Percentiles rank a stretch among this genome's conserved stretches.
Evolutionary conservation across 2,888 invertebrate species (phyloP).

Genomic region (Physocephala rufipes): DNA sequence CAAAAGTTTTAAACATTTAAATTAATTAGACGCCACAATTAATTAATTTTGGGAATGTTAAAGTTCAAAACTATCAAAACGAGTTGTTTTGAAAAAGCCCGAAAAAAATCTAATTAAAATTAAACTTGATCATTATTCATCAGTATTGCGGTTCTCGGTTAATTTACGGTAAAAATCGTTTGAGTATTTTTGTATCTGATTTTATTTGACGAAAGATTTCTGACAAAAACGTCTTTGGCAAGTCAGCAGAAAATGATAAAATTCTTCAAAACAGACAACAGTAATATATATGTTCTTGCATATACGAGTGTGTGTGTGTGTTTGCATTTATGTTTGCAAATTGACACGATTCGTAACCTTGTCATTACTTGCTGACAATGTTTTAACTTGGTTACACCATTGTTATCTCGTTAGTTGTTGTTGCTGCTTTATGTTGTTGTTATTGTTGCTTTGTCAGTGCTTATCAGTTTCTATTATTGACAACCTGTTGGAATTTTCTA

Average conservation of each 20-base stretch:
- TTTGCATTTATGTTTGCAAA: not conserved
- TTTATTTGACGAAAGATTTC: slow-evolving; percentile 4
- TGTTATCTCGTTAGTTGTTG: not conserved
- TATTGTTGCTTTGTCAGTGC: not conserved
- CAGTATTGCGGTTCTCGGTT: not conserved
- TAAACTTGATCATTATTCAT: slow-evolving; percentile 2
- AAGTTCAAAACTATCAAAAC: not conserved
- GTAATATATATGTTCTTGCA: not conserved
- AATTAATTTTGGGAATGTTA: not conserved
- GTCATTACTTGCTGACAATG: not conserved
- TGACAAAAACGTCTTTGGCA: not conserved
- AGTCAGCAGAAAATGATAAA: slow-evolving; percentile 24
- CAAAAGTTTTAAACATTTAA: not conserved
- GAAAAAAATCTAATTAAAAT: not conserved
- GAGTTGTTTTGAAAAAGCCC: not conserved
- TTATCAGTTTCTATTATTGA: slow-evolving; percentile 6
- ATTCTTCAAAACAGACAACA: slow-evolving; percentile 25
- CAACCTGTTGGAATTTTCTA: slow-evolving; percentile 12
- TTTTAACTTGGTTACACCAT: too few species aligned
- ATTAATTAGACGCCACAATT: not conserved
- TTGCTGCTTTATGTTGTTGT: not conserved
- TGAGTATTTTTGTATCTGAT: not conserved
- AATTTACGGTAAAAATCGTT: not conserved
- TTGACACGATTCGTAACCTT: not conserved
- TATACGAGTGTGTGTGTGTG: too few species aligned